These are phyloP conservation scores for Vidua macroura DNA, from an alignment of 2,113 vertebrate species.

Conservation along the genomic window DNA sequence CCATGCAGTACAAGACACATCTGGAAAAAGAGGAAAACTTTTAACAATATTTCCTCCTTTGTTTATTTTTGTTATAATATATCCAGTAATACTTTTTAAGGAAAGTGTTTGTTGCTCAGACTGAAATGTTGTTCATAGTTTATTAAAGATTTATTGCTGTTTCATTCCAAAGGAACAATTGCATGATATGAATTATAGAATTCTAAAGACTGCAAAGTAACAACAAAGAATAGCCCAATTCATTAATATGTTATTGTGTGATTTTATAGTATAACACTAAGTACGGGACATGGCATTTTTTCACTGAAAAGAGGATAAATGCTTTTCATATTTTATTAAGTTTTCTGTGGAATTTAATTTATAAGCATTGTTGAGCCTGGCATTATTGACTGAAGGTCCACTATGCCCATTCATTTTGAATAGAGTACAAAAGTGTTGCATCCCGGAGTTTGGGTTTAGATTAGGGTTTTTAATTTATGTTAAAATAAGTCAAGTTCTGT, in stretches of 20 bases:
- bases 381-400: background rate
- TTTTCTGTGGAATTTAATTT: constrained; percentile 10
- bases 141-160: constrained; percentile 68
- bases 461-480: too few relatives aligned
- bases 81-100: constrained; percentile 55
- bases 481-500: too few relatives aligned
- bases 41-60: constrained; percentile 62
- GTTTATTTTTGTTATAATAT: constrained; percentile 70
- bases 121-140: constrained; percentile 42
- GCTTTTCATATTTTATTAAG: constrained; percentile 27
- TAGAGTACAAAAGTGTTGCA: background rate
- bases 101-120: constrained; percentile 44
- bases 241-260: background rate
- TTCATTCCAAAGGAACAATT: constrained; percentile 50
- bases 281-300: background rate
- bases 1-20: constrained; percentile 27
- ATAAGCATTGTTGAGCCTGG: background rate
- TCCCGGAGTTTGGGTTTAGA: too few relatives aligned
- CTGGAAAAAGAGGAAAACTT: constrained; percentile 48
- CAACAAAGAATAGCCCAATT: background rate
- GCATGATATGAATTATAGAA: constrained; percentile 34
- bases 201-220: background rate
- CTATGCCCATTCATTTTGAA: background rate
- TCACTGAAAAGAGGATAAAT: constrained; percentile 29
- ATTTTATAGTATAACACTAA: constrained; percentile 3